Percentiles rank a stretch among this genome's conserved stretches.
Conservation (phyloP, 2,797 vertebrate genomes). For the Helarctos malayanus region DNA sequence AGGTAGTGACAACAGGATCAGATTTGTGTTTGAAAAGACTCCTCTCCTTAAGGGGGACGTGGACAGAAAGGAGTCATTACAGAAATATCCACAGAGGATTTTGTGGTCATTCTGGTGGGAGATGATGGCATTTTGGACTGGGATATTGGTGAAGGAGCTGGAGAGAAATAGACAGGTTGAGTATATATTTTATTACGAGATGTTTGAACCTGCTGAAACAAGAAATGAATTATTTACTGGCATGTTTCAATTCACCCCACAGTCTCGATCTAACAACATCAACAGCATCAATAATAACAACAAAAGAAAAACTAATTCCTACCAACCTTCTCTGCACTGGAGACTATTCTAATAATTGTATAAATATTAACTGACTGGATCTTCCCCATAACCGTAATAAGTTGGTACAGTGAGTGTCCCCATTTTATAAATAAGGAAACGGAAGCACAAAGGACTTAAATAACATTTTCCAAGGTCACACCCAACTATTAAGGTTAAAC, state of each 20-base stretch:
- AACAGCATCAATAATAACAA: background rate
- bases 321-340: background rate
- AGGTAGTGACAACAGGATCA: fast-evolving
- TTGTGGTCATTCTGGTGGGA: too few species aligned
- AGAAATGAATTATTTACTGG: background rate
- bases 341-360: background rate
- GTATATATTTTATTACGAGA: background rate
- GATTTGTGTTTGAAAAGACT: background rate
- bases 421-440: background rate
- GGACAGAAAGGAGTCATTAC: too few species aligned
- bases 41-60: fast-evolving
- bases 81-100: background rate
- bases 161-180: background rate
- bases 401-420: background rate
- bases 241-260: background rate
- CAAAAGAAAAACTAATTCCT: background rate
- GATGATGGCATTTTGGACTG: background rate
- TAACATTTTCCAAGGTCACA: background rate
- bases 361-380: background rate
- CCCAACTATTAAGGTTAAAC: background rate
- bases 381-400: background rate
- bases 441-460: background rate
- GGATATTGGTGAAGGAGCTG: background rate
- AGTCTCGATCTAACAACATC: background rate
- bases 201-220: background rate